Evolutionary conservation across 2,888 invertebrate genomes (phyloP).

Genomic region (Ormyrus labotus): DNA sequence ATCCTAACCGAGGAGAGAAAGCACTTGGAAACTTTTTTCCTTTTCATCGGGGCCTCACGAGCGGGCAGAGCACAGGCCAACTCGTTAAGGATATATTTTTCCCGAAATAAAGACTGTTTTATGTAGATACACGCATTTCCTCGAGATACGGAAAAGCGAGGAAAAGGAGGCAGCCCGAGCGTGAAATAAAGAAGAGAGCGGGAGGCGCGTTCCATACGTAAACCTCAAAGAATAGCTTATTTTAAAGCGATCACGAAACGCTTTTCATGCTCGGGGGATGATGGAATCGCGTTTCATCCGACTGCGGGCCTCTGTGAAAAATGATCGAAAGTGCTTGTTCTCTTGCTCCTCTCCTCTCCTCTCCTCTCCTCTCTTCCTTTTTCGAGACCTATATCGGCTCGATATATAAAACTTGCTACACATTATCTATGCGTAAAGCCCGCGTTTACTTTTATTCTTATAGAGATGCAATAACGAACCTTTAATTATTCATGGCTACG

Average conservation of each 20-base stretch:
- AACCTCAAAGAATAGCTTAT: conserved; percentile 72
- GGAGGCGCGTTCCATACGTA: conserved; percentile 65
- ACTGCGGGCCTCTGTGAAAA: conserved; percentile 63
- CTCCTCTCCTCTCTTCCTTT: neutral
- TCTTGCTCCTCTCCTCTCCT: neutral
- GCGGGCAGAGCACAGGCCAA: too few relatives aligned
- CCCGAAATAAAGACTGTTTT: too few relatives aligned
- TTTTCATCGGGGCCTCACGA: neutral
- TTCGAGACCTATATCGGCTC: neutral
- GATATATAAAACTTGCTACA: conserved; percentile 32
- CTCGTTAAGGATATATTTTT: too few relatives aligned
- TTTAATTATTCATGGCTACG: too few relatives aligned
- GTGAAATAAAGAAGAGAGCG: conserved; percentile 6
- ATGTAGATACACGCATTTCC: neutral
- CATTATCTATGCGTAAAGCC: too few relatives aligned
- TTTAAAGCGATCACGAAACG: conserved; percentile 71
- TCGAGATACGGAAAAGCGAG: conserved; percentile 27
- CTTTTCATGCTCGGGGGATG: conserved; percentile 68
- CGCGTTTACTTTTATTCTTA: too few relatives aligned
- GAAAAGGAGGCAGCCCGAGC: neutral
- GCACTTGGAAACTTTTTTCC: conserved; percentile 4
- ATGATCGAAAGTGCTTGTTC: conserved; percentile 60
- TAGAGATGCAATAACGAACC: too few relatives aligned
- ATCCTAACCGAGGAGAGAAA: conserved; percentile 10
- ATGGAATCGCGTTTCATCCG: conserved; percentile 69